Evolutionary conservation across 1,140 invertebrate species (phyloP), one percentile per base, ranked within the genome.

Genomic region (Ptiloglossa arizonensis): DNA sequence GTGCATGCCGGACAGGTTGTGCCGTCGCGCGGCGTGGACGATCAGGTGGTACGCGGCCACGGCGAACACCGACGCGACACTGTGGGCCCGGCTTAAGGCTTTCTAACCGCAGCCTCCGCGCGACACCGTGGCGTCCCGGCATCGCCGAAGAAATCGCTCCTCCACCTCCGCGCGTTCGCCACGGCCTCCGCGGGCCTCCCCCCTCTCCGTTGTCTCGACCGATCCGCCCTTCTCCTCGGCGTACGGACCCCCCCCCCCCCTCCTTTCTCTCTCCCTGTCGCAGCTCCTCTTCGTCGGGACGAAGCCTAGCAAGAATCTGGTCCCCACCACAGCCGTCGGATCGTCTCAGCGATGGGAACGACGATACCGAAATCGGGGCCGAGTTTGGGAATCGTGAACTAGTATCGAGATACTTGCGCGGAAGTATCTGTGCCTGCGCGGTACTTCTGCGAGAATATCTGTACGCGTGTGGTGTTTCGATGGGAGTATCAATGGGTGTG

Each of bases 101-200:
- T 89, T 87, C 76, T 77, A 87, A 85, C 86, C 86, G 80, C 89
- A 88, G 85, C 82, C 75, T 85, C 84, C 83, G 56, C 60, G 29
- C 11, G 44, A 57, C 41, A 50, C 74, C 56, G 17, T 63, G n/a
- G 11, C 27, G 15, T 9, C 38, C 9, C 41, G 71, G 77, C 68
- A 67, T 76, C 72, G 64, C 44, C 59, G 52, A 75, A 32, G 68
- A 67, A 62, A 79, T 69, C 66, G 57, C 44, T 52, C 17, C 54
- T 64, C 77, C 75, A 62, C 63, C 79, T 78, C 60, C 35, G 11
- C 59, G 41, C 41, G 19, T n/a, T n/a, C 32, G 54, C 38, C 35
- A n/a, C 48, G 41, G 48, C 50, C 38, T 64, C 48, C 29, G n/a
- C 32, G 19, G 32, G 27, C 57, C 46, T 35, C 77, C 19, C 41